Base-by-base conservation (phyloP, 2,888 invertebrate genomes). In the Pterostichus niger region DNA sequence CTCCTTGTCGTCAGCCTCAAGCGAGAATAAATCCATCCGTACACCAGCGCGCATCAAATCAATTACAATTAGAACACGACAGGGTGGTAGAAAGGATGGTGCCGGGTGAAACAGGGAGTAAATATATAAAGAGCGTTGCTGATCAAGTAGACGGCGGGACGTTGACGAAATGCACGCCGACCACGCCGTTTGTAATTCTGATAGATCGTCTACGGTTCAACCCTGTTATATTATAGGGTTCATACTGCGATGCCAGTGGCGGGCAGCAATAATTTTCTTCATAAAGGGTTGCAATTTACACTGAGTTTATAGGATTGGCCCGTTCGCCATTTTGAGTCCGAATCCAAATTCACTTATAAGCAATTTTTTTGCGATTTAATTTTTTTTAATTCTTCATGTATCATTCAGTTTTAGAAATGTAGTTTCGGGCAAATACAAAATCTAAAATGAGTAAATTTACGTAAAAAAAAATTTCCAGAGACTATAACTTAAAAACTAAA, bases 161-260 rank as follows among this genome's bases (percentile, higher is more conserved):
- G 40, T 71, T 44, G 71, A 71, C 24, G 71, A 15, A 71, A 44
- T 2, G 44, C 0, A 6, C 11, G 33, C 7, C 40, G 44, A 71
- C 71, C 71, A 44, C 71, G 40, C 40, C 71, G 71, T 71, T 71
- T 71, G 46, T 71, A 71, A 71, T 44, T 71, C 71, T 71, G 71
- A 71, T 71, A 71, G 71, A 71, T 71, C 44, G 64, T 3, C 31
- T 3, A 64, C 11, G 9, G 13, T 64, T 31, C 35, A 64, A 40
- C 64, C 13, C 13, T 44, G 44, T 1, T 49, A 49, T 49, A 49
- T 49, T 49, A n/a, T 10, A 40, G 54, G 54, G 54, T 59, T 59
- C 59, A 59, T 64, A 33, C 35, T 64, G 6, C n/a, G 24, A 13
- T 24, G 15, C 2, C 64, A 33, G 64, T 11, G 17, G 9, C 59